These are phyloP conservation scores for Haplochromis burtoni DNA, from an alignment of 2,113 vertebrate species.

Conservation along the genomic window DNA sequence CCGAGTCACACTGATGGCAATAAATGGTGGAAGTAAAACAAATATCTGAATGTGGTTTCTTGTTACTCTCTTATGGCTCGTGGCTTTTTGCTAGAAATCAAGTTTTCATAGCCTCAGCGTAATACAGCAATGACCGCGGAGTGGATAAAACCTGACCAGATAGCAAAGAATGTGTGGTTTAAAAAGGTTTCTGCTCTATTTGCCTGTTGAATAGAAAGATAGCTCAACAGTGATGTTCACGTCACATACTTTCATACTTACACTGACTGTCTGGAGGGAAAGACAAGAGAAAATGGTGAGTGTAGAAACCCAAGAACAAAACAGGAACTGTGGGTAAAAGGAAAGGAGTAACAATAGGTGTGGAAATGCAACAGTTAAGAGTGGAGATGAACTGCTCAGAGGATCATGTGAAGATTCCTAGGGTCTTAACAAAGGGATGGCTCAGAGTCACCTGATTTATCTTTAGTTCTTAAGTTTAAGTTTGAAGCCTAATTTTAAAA, in stretches of 20 bases:
- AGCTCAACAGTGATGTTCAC: neutral
- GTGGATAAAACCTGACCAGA: neutral
- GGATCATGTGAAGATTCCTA: neutral
- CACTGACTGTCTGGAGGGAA: neutral
- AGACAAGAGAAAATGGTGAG: neutral
- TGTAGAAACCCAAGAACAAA: neutral
- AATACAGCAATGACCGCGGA: neutral
- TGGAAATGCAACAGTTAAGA: neutral
- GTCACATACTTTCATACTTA: neutral
- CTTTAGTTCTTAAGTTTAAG: neutral
- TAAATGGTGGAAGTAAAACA: neutral
- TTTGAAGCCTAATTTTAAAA: neutral
- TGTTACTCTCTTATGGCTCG: neutral
- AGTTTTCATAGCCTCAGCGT: neutral
- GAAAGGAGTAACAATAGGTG: neutral
- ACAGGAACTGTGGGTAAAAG: neutral
- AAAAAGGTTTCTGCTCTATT: neutral
- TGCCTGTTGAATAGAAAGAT: neutral
- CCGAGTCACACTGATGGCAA: neutral
- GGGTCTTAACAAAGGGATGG: neutral
- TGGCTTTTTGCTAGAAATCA: neutral
- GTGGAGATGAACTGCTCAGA: neutral
- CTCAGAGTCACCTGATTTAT: neutral
- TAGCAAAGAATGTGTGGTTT: neutral
- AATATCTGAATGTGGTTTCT: neutral